Evolutionary conservation across 2,888 invertebrate genomes (phyloP).

Genomic region (Leuctra nigra): DNA sequence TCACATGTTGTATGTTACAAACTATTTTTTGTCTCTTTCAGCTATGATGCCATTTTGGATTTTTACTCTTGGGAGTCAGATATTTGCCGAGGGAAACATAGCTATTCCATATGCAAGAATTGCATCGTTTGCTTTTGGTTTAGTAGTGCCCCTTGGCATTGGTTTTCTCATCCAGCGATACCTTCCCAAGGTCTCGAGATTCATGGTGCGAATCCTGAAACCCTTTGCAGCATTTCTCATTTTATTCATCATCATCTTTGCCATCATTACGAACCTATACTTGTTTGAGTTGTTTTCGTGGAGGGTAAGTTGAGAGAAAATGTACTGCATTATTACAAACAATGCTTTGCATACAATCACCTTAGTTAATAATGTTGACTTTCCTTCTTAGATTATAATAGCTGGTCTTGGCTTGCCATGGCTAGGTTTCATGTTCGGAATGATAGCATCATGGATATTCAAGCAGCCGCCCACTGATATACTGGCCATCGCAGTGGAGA

Average conservation of each 20-base stretch:
- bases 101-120: slow-evolving; percentile 74
- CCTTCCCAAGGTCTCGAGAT: slow-evolving; percentile 57
- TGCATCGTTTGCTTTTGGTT: slow-evolving; percentile 61
- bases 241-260: slow-evolving; percentile 78
- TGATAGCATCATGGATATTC: slow-evolving; percentile 51
- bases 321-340: not conserved
- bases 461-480: slow-evolving; percentile 59
- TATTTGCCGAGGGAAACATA: slow-evolving; percentile 65
- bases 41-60: slow-evolving; percentile 88
- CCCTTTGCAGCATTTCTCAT: slow-evolving; percentile 75
- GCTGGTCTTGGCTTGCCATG: slow-evolving; percentile 77
- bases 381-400: slow-evolving; percentile 57
- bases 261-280: slow-evolving; percentile 82
- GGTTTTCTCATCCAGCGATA: slow-evolving; percentile 60
- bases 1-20: slow-evolving; percentile 19
- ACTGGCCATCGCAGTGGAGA: slow-evolving; percentile 87
- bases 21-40: slow-evolving; percentile 38
- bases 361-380: not conserved
- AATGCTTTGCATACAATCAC: not conserved
- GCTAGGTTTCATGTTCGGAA: slow-evolving; percentile 70
- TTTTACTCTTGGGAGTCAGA: slow-evolving; percentile 71
- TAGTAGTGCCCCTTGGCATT: slow-evolving; percentile 69
- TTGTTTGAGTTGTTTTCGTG: slow-evolving; percentile 83
- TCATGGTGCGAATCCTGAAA: slow-evolving; percentile 75
- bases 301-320: slow-evolving; percentile 69